Base-by-base conservation (phyloP, 2,888 invertebrate genomes). In the Chrysodeixis includens region DNA sequence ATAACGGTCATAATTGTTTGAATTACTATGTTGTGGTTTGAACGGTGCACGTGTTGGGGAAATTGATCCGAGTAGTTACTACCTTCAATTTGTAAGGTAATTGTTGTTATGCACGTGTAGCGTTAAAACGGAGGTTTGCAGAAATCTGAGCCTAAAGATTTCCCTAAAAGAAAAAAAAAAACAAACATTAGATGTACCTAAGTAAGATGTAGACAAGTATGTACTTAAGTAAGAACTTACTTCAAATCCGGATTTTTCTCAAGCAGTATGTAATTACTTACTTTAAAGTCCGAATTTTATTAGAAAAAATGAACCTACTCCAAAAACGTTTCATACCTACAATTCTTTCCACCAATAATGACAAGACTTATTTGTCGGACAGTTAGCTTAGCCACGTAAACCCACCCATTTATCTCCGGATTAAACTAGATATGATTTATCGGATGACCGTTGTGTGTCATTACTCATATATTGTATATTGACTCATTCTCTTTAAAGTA, bases 1-100 rank as follows among this genome's bases (percentile, higher is more conserved):
- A 85, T 78, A 91, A 78, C 82, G 85, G 74, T 82, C 83, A 89
- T 89, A 87, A 91, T 91, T 87, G 89, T 80, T 78, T 88, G 85
- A 83, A 83, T 87, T 82, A 82, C 81, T 81, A 69, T 81, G 75
- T 83, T 82, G 74, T 77, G 75, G 72, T 75, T 79, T 78, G 73
- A 76, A 76, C 74, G 76, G 75, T 75, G 71, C 65, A 72, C 69
- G 72, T 73, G 74, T 78, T 78, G 81, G 70, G 81, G 81, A 87
- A 91, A 89, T 86, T 88, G 85, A 89, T 88, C 87, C 87, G 81
- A 83, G 75, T 75, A 83, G 76, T 86, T 88, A 82, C 79, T 86
- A 87, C 82, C 80, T 82, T 79, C 72, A 79, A 81, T 86, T 89
- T 89, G 86, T 83, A 84, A n/a, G 81, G 76, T 78, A 80, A 80